phyloP scores from a whole-genome alignment of 2,888 invertebrate species.

The Gerris lacustris region DNA sequence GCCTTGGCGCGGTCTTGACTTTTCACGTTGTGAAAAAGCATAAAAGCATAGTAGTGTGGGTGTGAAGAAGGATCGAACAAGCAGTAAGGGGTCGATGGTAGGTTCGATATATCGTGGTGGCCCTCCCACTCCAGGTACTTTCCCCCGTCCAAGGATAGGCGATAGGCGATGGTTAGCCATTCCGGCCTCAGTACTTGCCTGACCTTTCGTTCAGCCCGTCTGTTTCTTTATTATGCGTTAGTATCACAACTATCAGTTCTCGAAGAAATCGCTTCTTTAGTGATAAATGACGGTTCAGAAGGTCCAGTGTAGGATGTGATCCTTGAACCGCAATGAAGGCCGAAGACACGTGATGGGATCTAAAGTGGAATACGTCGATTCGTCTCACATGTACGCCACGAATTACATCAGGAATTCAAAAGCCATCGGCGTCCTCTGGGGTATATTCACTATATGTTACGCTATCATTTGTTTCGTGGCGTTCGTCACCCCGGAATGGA shows the following conservation, averaged over 20 bases:
- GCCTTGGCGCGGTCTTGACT: too few relatives aligned
- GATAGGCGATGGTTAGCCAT: background rate
- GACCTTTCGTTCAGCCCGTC: background rate
- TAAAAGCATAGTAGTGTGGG: too few relatives aligned
- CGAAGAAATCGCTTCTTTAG: background rate
- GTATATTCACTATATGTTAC: constrained; percentile 92
- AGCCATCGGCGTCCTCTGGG: constrained; percentile 95
- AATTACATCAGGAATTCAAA: constrained; percentile 84
- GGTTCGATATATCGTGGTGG: background rate
- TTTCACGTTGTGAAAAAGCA: too few relatives aligned
- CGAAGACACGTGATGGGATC: constrained; percentile 54
- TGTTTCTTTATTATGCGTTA: background rate
- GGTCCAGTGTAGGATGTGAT: background rate
- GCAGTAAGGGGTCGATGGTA: background rate
- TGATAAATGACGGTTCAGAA: too few relatives aligned
- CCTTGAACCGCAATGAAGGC: background rate
- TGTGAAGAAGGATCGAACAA: too few relatives aligned
- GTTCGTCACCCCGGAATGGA: constrained; percentile 90
- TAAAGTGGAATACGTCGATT: constrained; percentile 85
- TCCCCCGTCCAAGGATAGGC: background rate
- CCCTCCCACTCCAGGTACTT: background rate
- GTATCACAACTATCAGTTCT: background rate
- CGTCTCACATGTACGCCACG: constrained; percentile 78
- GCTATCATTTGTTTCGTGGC: constrained; percentile 90
- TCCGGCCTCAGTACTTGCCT: background rate